Evolutionary conservation across 2,797 vertebrate species (phyloP).

Genomic region (Liasis olivaceus): DNA sequence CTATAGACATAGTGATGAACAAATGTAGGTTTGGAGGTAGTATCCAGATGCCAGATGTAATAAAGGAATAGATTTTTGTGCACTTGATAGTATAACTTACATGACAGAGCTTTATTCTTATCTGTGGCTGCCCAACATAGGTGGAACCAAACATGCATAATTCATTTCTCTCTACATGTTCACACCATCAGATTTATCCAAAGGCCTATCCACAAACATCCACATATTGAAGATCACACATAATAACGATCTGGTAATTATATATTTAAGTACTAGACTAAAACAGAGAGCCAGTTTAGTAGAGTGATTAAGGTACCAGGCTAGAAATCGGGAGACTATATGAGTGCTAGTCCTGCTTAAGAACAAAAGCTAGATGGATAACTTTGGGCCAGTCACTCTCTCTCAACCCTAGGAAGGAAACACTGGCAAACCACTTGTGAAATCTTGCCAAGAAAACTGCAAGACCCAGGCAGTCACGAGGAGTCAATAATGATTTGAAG

Average conservation of each 20-base stretch:
- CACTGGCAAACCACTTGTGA: neutral
- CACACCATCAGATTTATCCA: neutral
- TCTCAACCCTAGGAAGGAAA: neutral
- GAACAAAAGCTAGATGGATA: neutral
- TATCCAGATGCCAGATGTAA: neutral
- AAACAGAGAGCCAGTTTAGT: neutral
- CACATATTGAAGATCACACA: neutral
- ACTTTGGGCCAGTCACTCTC: neutral
- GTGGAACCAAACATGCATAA: neutral
- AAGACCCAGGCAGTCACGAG: neutral
- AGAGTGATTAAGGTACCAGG: neutral
- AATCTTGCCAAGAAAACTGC: neutral
- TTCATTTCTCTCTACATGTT: neutral
- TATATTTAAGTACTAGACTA: neutral
- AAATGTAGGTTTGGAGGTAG: neutral
- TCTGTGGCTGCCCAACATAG: neutral
- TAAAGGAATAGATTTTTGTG: neutral
- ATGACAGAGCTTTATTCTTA: neutral
- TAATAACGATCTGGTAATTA: neutral
- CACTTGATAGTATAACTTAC: neutral
- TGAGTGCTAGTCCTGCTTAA: neutral
- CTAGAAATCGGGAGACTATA: neutral
- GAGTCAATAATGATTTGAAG: neutral
- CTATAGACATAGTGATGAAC: neutral
- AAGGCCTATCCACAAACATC: neutral